Evolutionary conservation across 1,140 invertebrate genomes (phyloP).

Genomic region (Penaeus indicus): DNA sequence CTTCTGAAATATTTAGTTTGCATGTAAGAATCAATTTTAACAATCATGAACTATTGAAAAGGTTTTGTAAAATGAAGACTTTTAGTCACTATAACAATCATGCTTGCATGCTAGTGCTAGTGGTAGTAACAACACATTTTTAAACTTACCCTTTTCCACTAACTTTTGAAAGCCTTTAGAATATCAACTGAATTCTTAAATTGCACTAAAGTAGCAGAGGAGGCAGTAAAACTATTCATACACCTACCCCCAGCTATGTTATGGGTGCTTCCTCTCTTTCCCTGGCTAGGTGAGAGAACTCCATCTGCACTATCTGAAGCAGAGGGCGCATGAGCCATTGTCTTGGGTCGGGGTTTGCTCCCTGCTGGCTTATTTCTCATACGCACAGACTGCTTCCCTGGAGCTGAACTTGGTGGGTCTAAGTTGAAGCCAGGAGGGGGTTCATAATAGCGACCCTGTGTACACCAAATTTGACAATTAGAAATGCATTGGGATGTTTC

Average conservation of each 20-base stretch:
- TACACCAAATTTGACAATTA: background rate
- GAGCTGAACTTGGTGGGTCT: constrained; percentile 54
- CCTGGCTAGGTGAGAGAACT: constrained; percentile 34
- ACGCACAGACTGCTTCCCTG: constrained; percentile 57
- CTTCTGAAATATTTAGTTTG: background rate
- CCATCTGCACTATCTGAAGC: constrained; percentile 36
- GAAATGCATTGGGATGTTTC: background rate
- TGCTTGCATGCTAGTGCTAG: constrained; percentile 48
- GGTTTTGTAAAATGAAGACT: too few relatives aligned
- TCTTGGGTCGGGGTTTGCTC: constrained; percentile 62
- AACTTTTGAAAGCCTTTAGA: constrained; percentile 11
- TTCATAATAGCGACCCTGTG: constrained; percentile 57
- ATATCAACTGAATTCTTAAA: background rate
- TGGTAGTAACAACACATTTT: constrained; percentile 15
- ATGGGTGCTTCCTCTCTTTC: constrained; percentile 64
- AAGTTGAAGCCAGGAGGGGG: constrained; percentile 56
- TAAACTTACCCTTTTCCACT: background rate
- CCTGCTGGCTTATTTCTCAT: constrained; percentile 61
- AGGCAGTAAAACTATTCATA: background rate
- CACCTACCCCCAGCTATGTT: constrained; percentile 61
- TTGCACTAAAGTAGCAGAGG: background rate
- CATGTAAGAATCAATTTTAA: constrained; percentile 35
- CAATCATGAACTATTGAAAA: background rate
- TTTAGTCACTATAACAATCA: constrained; percentile 17
- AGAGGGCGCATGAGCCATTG: constrained; percentile 59